A percentile compares a stretch with the other conserved stretches of the same genome.
Conservation (phyloP, 2,797 vertebrate species). For the Schizopygopsis pylzovi region DNA sequence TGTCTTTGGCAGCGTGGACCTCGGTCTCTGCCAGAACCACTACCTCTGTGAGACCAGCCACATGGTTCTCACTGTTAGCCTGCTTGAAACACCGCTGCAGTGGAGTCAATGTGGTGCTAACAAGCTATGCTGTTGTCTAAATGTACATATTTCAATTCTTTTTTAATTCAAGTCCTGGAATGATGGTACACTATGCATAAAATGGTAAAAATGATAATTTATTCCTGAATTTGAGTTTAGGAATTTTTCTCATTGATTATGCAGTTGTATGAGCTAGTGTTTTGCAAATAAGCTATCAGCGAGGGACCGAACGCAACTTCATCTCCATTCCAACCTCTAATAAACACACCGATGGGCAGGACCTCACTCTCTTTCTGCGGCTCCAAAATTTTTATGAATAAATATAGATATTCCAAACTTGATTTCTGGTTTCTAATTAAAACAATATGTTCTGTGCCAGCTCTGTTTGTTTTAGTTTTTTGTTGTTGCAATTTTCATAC, state of each 20-base stretch:
- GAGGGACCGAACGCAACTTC: conserved; percentile 42
- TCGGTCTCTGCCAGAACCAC: conserved; percentile 45
- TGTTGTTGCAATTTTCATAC: background rate
- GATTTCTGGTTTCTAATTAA: conserved; percentile 35
- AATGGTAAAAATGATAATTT: conserved; percentile 22
- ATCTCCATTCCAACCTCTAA: conserved; percentile 46
- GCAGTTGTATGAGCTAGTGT: conserved; percentile 39
- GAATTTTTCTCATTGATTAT: conserved; percentile 50
- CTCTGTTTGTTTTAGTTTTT: background rate
- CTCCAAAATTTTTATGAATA: conserved; percentile 47
- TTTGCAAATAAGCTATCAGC: conserved; percentile 57
- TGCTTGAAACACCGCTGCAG: conserved; percentile 29
- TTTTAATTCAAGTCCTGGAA: background rate
- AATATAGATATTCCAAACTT: conserved; percentile 28
- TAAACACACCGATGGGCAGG: conserved; percentile 49
- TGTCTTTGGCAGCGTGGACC: conserved; percentile 49
- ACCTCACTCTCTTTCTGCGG: conserved; percentile 33
- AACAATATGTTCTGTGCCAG: background rate
- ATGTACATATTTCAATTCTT: background rate
- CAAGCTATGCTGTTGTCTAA: conserved; percentile 38
- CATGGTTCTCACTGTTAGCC: conserved; percentile 18
- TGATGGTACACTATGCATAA: background rate
- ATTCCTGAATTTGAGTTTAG: conserved; percentile 20
- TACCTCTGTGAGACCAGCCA: conserved; percentile 40
- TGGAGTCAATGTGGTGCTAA: conserved; percentile 43